Evolutionary conservation across 2,888 invertebrate genomes (phyloP).

Genomic region (Endotricha flammealis): DNA sequence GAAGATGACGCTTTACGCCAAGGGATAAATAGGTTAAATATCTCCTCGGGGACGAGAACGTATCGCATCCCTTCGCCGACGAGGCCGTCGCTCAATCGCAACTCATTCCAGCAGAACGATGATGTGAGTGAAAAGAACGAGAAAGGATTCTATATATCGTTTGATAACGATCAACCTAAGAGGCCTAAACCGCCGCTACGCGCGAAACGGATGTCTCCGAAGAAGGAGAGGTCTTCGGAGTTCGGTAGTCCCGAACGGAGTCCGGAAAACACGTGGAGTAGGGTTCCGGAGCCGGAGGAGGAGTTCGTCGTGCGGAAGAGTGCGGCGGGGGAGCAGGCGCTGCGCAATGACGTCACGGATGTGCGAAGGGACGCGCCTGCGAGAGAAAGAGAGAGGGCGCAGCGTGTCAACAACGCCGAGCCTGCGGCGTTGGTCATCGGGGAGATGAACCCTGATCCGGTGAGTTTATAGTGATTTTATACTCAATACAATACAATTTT

Average conservation of each 20-base stretch:
- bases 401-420: constrained; percentile 34
- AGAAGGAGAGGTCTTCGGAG: constrained; percentile 80
- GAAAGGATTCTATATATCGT: constrained; percentile 95
- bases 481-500: no score
- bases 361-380: constrained; percentile 39
- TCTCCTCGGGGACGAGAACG: constrained; percentile 91
- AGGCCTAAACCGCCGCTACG: constrained; percentile 92
- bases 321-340: constrained; percentile 26
- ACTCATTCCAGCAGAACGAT: constrained; percentile 82
- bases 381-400: constrained; percentile 40
- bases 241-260: constrained; percentile 49
- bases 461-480: no score
- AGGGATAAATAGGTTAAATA: constrained; percentile 87
- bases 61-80: constrained; percentile 94
- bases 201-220: constrained; percentile 85
- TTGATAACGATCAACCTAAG: constrained; percentile 92
- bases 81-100: constrained; percentile 82
- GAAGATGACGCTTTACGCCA: constrained; percentile 77
- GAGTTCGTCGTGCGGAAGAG: constrained; percentile 39
- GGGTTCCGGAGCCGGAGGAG: constrained; percentile 32
- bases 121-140: constrained; percentile 75
- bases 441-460: constrained; percentile 64
- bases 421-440: constrained; percentile 67
- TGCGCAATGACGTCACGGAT: constrained; percentile 33
- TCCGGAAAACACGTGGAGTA: constrained; percentile 45